Evolutionary conservation across 2,888 invertebrate species (phyloP), one percentile per base, ranked within the genome.

Genomic region (Eupithecia exiguata): DNA sequence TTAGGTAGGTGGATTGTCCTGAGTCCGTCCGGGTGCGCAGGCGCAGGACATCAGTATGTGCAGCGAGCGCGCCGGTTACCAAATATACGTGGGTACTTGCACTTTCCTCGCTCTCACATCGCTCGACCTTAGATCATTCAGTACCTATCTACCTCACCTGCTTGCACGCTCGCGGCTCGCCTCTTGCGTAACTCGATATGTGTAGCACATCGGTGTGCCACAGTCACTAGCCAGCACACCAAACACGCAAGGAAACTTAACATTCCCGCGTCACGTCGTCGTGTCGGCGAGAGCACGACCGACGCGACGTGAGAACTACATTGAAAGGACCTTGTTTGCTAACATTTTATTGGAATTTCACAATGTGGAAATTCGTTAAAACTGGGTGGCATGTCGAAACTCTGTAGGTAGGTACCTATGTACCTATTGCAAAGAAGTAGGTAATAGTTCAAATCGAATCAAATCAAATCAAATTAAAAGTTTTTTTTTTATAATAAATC

Each of bases 81-180:
- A 90, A 92, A 92, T 89, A 87, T 14, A 21, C 58, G 58, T 9
- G 14, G 58, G 58, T 85, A 86, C 87, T 86, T 89, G 89, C 88
- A 92, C 93, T 93, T 93, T 93, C 93, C 87, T 89, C 83, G 84
- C 93, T 92, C 91, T 92, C 92, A 91, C 93, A 76, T 78, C 78
- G 69, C 68, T 62, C 80, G 78, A 66, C 71, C 74, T 70, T 74
- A 77, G 76, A 78, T 79, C 75, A 72, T 78, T 75, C 76, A 76
- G n/a, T n/a, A n/a, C n/a, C 63, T 73, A 70, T 49, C 69, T 62
- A 70, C 74, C 67, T 71, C 53, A 70, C 74, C 67, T 71, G 65
- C 67, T 12, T 68, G 53, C 36, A 69, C 21, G 73, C 68, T 62
- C n/a, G 65, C 30, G 30, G 30, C 30, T 30, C 30, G 30, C 61